Base-by-base conservation (phyloP, 2,888 invertebrate species). In the Eubasilissa splendida region DNA sequence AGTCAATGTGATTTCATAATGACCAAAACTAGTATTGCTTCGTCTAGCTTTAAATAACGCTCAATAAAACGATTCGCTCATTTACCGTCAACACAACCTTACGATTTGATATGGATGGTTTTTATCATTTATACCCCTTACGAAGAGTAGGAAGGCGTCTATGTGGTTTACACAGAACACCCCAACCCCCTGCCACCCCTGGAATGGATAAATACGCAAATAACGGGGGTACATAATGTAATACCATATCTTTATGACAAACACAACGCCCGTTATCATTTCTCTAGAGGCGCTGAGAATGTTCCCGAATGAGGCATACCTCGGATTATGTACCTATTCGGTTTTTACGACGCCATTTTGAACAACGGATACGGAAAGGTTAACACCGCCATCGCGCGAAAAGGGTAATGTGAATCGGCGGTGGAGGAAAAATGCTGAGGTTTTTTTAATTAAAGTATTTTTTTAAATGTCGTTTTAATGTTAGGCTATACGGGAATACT, bases 201-300 rank as follows among this genome's bases (percentile, higher is more conserved):
- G 68, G 70, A 14, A 70, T 14, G 70, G 70, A 54, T 70, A 70
- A 70, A 70, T 68, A 68, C 70, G 54, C 53, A 54, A 54, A 68
- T 68, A 68, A 68, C 50, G 68, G 50, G 68, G 70, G 70, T 70
- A 70, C 60, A 53, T 70, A 70, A 70, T 70, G 70, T 70, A 70
- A 70, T 70, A 56, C 56, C 76, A 76, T 76, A 76, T 76, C 76
- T 76, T 76, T 76, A 60, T 76, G 76, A 76, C 76, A 76, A 76
- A 76, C 63, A 66, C 63, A 63, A 33, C 52, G 52, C 63, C 22
- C 59, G 59, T 76, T 58, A 76, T 22, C 33, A 76, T 63, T 52
- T 50, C 74, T 74, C 74, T 74, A 59, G 74, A 70, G 70, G 54
- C 70, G 70, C 70, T 70, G 70, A 70, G 70, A 53, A 70, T 54